Evolutionary conservation across 2,888 invertebrate genomes (phyloP), one percentile per base, ranked within the genome.

Genomic region (Amblyjoppa fuscipennis): DNA sequence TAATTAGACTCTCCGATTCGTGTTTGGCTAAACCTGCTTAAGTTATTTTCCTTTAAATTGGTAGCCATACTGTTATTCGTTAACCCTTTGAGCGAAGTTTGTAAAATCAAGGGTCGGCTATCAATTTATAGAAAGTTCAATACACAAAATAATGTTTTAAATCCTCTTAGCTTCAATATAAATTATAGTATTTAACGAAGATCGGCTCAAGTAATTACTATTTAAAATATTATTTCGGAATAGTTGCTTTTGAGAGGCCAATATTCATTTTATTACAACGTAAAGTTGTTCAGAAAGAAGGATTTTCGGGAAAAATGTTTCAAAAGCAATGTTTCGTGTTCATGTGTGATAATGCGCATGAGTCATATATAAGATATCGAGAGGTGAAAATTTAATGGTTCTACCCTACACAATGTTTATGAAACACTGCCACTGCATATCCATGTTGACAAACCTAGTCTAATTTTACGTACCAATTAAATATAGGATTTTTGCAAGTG

Each of bases 401-500:
- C 56, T n/a, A 13, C 6, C 16, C 16, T 31, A 28, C 28, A 13
- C 31, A 34, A 61, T 16, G 16, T 16, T 61, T 34, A 31, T 31
- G 13, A 31, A 71, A 56, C 34, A 71, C 71, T 71, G 71, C 71
- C 59, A 59, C 53, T 16, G 66, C 77, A 69, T 77, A 59, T 78
- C 59, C 38, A 28, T 41, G 11, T 53, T 31, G 69, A 68, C 45
- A n/a, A 70, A 49, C 51, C 61, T 79, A 71, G 51, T 71, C 38
- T 31, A 34, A 73, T 66, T 73, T 38, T 66, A 80, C 28, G 80
- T 34, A 38, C 53, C 16, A 25, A 49, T 74, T 28, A 38, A 31
- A 74, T 71, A 59, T 16, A 61, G 59, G 28, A 5, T n/a, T 61
- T 45, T 20, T 41, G 68, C 41, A 41, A 28, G 16, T 61, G 41